Percentiles rank a stretch among this genome's conserved stretches.
phyloP scores from a whole-genome alignment of 2,797 vertebrate species.

The Cossypha caffra region DNA sequence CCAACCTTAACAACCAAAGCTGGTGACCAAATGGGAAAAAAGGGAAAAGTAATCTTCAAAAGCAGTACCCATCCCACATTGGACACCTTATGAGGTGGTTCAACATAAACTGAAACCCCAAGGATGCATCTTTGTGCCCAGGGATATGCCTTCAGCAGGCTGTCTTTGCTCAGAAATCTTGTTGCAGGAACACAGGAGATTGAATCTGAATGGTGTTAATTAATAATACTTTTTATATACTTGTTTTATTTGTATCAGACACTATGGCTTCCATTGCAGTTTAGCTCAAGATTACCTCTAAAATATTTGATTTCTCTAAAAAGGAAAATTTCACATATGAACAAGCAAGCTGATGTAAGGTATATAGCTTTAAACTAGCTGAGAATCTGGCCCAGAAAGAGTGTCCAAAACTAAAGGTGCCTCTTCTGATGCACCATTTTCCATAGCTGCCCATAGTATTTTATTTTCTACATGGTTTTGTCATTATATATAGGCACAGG shows the following conservation, averaged over 20 bases:
- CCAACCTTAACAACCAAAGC: not conserved
- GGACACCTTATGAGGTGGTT: fast-evolving
- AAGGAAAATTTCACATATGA: not conserved
- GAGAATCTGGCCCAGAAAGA: not conserved
- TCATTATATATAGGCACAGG: not conserved
- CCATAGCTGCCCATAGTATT: not conserved
- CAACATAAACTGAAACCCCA: not conserved
- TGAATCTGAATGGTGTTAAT: not conserved
- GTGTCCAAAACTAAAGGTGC: not conserved
- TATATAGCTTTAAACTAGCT: not conserved
- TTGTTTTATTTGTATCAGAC: not conserved
- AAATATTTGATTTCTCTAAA: not conserved
- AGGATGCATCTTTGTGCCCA: not conserved
- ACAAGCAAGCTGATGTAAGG: not conserved
- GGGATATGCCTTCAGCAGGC: not conserved
- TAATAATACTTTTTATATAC: not conserved
- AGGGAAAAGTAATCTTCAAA: not conserved
- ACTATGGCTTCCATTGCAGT: not conserved
- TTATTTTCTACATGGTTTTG: not conserved
- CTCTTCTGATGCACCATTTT: not conserved
- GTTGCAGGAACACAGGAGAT: not conserved
- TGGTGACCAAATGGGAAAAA: not conserved
- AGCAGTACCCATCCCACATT: not conserved
- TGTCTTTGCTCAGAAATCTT: not conserved
- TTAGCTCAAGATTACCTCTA: not conserved